Conservation (phyloP, 1,140 invertebrate species). For the Sitobion miscanthi region DNA sequence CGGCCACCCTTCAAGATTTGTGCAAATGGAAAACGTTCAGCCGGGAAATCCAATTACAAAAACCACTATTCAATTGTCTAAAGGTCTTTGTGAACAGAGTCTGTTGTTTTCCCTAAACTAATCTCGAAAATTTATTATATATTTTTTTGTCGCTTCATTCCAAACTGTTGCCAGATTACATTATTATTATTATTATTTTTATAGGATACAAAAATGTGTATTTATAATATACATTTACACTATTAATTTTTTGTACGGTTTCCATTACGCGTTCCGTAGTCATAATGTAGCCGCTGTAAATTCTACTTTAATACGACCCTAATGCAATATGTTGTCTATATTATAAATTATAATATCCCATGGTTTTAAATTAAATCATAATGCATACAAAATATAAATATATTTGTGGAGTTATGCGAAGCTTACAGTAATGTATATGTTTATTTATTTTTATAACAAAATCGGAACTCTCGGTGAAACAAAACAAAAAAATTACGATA, state of each 20-base stretch:
- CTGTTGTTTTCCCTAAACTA: conserved; percentile 7
- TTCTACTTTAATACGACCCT: neutral
- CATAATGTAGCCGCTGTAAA: neutral
- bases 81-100: conserved; percentile 41
- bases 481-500: neutral
- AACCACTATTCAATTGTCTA: conserved; percentile 44
- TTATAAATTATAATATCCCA: neutral
- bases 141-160: neutral
- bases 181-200: neutral
- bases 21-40: conserved; percentile 48
- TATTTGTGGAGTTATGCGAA: neutral
- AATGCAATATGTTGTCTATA: neutral
- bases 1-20: conserved; percentile 21
- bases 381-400: neutral
- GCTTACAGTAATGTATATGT: neutral
- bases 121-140: conserved; percentile 38
- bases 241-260: neutral
- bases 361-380: neutral
- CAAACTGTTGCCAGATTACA: neutral
- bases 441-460: neutral
- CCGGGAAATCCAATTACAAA: conserved; percentile 42
- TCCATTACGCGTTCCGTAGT: neutral
- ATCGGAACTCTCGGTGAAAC: neutral
- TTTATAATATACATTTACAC: conserved; percentile 1
- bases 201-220: neutral